A percentile compares a stretch with the other conserved stretches of the same genome.
phyloP scores from a whole-genome alignment of 2,113 vertebrate genomes.

The Mesembrinibis cayennensis region DNA sequence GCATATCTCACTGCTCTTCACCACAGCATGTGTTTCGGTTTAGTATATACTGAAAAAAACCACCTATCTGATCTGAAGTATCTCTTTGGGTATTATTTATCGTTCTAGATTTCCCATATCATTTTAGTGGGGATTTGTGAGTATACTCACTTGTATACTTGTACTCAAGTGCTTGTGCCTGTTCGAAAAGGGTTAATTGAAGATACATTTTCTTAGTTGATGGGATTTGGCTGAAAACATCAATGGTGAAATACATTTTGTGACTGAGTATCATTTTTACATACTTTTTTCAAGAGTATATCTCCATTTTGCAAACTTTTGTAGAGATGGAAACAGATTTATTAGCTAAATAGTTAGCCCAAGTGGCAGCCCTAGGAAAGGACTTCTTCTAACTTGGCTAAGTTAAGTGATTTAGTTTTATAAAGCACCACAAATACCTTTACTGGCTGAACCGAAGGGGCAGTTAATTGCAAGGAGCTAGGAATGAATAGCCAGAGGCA shows the following conservation, averaged over 20 bases:
- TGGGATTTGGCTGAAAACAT: neutral
- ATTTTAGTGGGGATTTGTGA: neutral
- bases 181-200: neutral
- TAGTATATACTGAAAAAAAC: neutral
- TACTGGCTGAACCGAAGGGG: neutral
- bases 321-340: neutral
- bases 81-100: neutral
- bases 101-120: neutral
- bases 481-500: conserved; percentile 5
- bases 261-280: neutral
- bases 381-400: neutral
- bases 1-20: neutral
- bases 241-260: neutral
- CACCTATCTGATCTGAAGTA: neutral
- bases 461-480: conserved; percentile 20
- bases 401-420: neutral
- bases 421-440: neutral
- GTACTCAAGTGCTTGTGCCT: neutral
- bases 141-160: no score
- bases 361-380: neutral
- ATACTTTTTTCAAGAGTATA: neutral
- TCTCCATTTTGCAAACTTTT: neutral
- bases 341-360: neutral
- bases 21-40: neutral
- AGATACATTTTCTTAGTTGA: neutral